Evolutionary conservation across 2,888 invertebrate genomes (phyloP), one percentile per base, ranked within the genome.

Genomic region (Agriotes lineatus): DNA sequence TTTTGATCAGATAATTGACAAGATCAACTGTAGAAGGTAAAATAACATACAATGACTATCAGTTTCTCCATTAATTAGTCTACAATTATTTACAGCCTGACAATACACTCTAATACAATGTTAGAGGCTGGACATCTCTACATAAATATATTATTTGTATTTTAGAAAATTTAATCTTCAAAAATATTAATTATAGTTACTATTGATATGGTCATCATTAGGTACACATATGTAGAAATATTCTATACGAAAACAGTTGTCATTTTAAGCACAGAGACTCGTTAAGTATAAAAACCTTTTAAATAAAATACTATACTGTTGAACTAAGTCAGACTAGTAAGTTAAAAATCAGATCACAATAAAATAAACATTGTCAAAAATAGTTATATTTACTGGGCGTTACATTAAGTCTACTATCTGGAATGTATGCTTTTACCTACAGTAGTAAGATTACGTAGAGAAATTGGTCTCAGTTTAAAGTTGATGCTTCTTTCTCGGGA

Each of bases 401-500:
- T 56, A 18, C 37, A 45, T 54, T 44, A 64, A 56, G 48, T 63
- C 30, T 63, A 56, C 39, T 44, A 19, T 25, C 3, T 63, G 56
- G 56, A 63, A 63, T 63, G 45, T 58, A 56, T 45, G 33, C 50
- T 66, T 52, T 52, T 52, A 33, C 52, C 52, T 52, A 52, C 52
- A 52, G 10, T 33, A 10, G 4, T 9, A 3, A 18, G 22, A 5
- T 19, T 25, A 60, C 33, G 19, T 35, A 57, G 56, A 57, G 16
- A 44, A 45, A n/a, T 64, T 64, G 57, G 60, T 57, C 56, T 58
- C 18, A 18, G 10, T 67, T 75, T 86, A 86, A 67, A 22, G 82
- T 84, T 4, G 89, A 89, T 5, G 93, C 93, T 74, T 93, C 93
- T 57, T 84, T 80, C 65, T 93, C 89, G 0, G 96, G 96, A 78